Percentiles rank a stretch among this genome's conserved stretches.
phyloP scores from a whole-genome alignment of 2,888 invertebrate genomes.

The Synanthedon andrenaeformis region DNA sequence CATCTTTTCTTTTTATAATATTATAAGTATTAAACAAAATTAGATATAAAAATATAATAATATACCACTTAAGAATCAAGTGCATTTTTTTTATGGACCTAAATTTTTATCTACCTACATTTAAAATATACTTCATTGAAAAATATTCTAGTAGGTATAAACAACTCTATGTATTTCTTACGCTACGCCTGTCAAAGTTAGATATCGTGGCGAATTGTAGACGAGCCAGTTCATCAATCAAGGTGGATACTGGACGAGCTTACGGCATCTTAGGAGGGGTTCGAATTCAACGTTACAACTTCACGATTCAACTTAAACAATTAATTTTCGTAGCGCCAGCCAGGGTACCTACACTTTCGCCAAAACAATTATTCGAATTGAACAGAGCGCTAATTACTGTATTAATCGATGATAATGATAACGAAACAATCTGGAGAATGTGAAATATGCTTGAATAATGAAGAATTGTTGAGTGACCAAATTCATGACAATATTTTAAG shows the following conservation, averaged over 20 bases:
- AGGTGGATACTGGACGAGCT: conserved; percentile 11
- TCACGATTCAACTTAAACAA: not conserved
- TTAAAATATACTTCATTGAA: not conserved
- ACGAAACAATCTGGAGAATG: too few species aligned
- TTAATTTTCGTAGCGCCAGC: not conserved
- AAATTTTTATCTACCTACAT: not conserved
- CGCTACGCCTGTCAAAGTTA: conserved; percentile 9
- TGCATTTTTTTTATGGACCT: not conserved
- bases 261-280: conserved; percentile 9
- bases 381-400: too few species aligned
- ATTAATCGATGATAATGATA: too few species aligned
- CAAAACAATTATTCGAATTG: too few species aligned
- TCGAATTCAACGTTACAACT: conserved; percentile 1
- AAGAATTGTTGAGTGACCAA: too few species aligned
- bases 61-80: too few species aligned
- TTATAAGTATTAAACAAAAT: too few species aligned
- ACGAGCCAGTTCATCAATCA: conserved; percentile 14
- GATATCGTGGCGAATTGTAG: conserved; percentile 9
- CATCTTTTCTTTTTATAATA: too few species aligned
- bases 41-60: too few species aligned
- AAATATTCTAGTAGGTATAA: not conserved
- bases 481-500: too few species aligned
- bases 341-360: too few species aligned
- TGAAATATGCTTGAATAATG: too few species aligned
- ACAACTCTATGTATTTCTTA: conserved; percentile 2